Base-by-base conservation (phyloP, 2,113 vertebrate genomes). In the Microtus pennsylvanicus region DNA sequence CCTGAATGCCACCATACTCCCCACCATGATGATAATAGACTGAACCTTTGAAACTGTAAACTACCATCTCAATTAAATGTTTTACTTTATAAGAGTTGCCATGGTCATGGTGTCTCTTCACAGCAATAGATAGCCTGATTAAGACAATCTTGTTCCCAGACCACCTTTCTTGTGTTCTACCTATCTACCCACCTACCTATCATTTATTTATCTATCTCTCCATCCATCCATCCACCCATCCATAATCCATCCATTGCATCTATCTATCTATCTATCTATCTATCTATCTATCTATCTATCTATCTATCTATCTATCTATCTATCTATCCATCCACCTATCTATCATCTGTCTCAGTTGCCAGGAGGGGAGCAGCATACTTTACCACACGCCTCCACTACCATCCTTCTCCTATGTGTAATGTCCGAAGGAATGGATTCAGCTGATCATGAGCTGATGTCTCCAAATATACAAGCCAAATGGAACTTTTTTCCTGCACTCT, bases 151-250 rank as follows among this genome's bases (percentile, higher is more conserved):
- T 90, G 26, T 67, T 3, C 33, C 75, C 22, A 90, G 47, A 52
- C 5, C 0, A 52, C 5, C 0, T 30, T 35, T 67, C 58, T 45
- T 45, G 6, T n/a, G 42, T 22, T 9, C 8, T 52, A 4, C 35
- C 47, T 35, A 4, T 35, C 47, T 55, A 10, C 17, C 45, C 30
- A 1, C 33, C 14, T 47, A 28, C 14, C 42, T 30, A 45, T 8
- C 24, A 45, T 30, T 12, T 28, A 45, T 42, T 11, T 42, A 75
- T 45, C 21, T 75, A 4, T 26, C 10, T 75, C 4, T 42, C 17
- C 21, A 58, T 55, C 17, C 55, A 58, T 58, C 17, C 55, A 58
- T 21, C 5, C 5, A 58, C 55, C 55, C 14, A 76, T 47, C 12
- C 28, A 76, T 16, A 12, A 52, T 52, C 52, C 13, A 52, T 52